Evolutionary conservation across 2,113 vertebrate species (phyloP).

Genomic region (Ancistrus triradiatus): DNA sequence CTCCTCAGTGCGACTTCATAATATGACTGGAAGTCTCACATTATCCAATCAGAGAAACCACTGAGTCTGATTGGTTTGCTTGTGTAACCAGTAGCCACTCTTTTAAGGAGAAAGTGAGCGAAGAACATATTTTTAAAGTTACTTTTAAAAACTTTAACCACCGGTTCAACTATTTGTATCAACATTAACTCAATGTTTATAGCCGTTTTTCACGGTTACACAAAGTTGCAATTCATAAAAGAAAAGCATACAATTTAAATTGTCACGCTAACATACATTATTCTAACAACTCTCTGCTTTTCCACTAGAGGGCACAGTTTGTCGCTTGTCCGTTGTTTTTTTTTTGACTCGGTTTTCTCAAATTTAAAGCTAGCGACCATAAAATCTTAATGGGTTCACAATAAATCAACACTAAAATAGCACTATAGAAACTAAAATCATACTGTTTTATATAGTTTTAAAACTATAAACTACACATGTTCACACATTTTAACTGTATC

Average conservation of each 20-base stretch:
- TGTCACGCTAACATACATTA: neutral
- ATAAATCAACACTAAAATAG: neutral
- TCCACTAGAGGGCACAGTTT: slow-evolving; percentile 28
- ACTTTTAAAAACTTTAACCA: too few relatives aligned
- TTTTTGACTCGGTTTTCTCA: neutral
- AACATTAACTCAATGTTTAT: too few relatives aligned
- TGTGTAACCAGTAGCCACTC: too few relatives aligned
- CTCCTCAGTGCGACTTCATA: slow-evolving; percentile 1
- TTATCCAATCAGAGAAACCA: slow-evolving; percentile 54
- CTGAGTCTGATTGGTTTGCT: slow-evolving; percentile 53
- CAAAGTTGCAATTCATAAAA: too few relatives aligned
- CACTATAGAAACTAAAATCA: too few relatives aligned
- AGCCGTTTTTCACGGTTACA: too few relatives aligned
- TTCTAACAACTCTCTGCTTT: neutral
- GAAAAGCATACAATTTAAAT: neutral
- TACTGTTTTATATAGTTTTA: too few relatives aligned
- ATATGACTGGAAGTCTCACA: slow-evolving; percentile 57
- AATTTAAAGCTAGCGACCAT: neutral
- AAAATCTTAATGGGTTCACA: neutral
- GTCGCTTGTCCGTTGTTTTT: neutral
- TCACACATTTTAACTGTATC: too few relatives aligned
- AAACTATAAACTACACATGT: too few relatives aligned
- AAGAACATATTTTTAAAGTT: too few relatives aligned
- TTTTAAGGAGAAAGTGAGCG: too few relatives aligned
- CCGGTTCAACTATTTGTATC: too few relatives aligned